phyloP scores from a whole-genome alignment of 2,888 invertebrate species.

The Ommatoiulus sabulosus region DNA sequence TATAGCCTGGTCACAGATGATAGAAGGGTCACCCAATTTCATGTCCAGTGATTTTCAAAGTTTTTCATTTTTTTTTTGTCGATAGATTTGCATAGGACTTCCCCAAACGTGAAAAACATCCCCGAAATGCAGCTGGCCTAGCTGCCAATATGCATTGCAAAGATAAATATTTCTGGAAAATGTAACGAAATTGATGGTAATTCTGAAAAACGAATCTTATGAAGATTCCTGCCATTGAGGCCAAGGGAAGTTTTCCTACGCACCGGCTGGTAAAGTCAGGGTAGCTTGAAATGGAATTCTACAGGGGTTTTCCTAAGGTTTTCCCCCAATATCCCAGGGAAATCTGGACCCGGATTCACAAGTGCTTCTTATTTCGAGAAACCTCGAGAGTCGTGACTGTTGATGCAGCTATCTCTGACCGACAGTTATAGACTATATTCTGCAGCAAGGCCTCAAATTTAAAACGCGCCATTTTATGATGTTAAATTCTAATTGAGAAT shows the following conservation, averaged over 20 bases:
- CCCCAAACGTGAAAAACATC: background rate
- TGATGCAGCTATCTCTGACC: no score
- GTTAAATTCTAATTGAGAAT: no score
- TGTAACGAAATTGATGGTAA: background rate
- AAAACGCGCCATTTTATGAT: no score
- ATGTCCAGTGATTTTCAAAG: background rate
- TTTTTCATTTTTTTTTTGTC: background rate
- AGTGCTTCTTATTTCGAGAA: no score
- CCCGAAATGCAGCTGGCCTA: background rate
- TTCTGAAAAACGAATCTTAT: background rate
- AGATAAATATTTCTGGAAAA: background rate
- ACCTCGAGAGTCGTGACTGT: no score
- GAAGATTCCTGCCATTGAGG: background rate
- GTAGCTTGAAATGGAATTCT: conserved; percentile 1
- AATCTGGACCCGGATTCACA: background rate
- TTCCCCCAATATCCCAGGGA: background rate
- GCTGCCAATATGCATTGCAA: background rate
- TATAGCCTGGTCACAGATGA: conserved; percentile 9
- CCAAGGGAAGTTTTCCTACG: background rate
- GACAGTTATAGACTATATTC: no score
- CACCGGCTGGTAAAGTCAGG: background rate
- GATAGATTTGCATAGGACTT: background rate
- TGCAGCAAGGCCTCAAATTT: no score
- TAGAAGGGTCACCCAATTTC: background rate
- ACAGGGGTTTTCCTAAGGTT: background rate